phyloP scores from a whole-genome alignment of 2,797 vertebrate genomes.

The Phalanger gymnotis region DNA sequence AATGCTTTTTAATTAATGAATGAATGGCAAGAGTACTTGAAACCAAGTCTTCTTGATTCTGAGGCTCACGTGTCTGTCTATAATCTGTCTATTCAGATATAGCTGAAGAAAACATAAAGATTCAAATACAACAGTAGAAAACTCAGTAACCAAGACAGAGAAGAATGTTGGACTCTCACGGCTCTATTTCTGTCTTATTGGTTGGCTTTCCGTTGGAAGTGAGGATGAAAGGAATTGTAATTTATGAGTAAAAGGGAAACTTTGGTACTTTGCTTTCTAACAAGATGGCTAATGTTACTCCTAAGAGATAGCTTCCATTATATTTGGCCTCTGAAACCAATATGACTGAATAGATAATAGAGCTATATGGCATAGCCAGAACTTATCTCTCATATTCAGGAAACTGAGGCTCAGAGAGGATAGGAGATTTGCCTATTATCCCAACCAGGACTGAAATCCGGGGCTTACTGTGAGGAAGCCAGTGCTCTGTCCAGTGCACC shows the following conservation, averaged over 20 bases:
- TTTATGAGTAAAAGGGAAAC: not conserved
- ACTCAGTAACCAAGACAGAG: not conserved
- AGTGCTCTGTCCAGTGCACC: not conserved
- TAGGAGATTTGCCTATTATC: not conserved
- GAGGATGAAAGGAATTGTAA: not conserved
- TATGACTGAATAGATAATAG: not conserved
- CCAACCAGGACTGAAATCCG: not conserved
- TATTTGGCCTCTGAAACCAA: not conserved
- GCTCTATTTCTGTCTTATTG: not conserved
- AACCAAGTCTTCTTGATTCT: not conserved
- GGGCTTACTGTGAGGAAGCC: not conserved
- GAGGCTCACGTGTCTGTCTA: not conserved
- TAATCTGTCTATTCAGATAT: not conserved
- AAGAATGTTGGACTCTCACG: not conserved
- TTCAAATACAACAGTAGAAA: conserved; percentile 8
- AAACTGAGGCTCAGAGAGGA: not conserved
- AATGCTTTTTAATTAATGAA: not conserved
- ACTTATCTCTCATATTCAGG: not conserved
- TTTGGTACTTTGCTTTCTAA: not conserved
- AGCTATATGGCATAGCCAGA: not conserved
- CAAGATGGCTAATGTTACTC: not conserved
- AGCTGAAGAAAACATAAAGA: not conserved
- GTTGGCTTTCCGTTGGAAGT: conserved; percentile 13
- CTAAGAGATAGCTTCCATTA: not conserved
- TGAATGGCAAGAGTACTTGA: not conserved